phyloP scores from a whole-genome alignment of 2,797 vertebrate species.

The Falco berigora region DNA sequence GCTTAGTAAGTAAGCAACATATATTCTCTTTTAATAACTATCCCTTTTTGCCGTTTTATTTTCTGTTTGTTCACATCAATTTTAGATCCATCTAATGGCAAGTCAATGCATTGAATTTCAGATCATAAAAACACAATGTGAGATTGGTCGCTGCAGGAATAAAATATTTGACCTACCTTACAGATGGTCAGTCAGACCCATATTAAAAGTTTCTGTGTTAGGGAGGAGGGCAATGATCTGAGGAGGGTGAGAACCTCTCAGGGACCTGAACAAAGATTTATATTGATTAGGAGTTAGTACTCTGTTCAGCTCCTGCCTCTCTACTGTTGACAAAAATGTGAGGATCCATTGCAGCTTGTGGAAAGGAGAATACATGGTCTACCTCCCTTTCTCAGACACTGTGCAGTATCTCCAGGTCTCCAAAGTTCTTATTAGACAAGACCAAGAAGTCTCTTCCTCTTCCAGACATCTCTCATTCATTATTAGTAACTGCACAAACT shows the following conservation, averaged over 20 bases:
- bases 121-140: neutral
- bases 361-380: neutral
- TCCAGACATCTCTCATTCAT: neutral
- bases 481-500: neutral
- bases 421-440: neutral
- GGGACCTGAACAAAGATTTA: neutral
- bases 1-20: neutral
- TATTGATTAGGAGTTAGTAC: neutral
- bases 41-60: neutral
- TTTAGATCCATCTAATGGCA: neutral
- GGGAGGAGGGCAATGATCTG: neutral
- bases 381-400: neutral
- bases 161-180: neutral
- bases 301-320: neutral
- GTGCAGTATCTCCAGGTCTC: neutral
- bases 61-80: neutral
- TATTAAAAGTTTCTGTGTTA: neutral
- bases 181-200: neutral
- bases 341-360: neutral
- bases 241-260: neutral
- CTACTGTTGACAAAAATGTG: neutral
- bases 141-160: neutral
- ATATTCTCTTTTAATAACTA: neutral
- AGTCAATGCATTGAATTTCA: neutral
- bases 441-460: neutral